Evolutionary conservation across 2,113 vertebrate species (phyloP), one percentile per base, ranked within the genome.

Genomic region (Podiceps cristatus): DNA sequence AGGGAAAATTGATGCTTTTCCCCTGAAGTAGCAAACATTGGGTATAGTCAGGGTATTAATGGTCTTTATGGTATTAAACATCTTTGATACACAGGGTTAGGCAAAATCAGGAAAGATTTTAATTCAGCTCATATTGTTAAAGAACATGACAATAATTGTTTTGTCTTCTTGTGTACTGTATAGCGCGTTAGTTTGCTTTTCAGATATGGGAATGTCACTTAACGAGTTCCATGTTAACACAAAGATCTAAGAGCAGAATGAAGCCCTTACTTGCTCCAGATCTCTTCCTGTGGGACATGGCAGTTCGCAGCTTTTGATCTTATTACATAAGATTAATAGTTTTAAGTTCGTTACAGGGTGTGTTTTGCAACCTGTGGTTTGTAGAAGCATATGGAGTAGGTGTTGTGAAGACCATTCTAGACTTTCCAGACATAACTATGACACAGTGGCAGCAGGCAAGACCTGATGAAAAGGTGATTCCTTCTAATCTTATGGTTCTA

Each of bases 171-270:
- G 40, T 29, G 28, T 95, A 82, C 45, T 68, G 18, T 44, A 82
- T 44, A 82, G 10, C 47, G 45, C 67, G 45, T 29, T 29, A 86
- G 63, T 67, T 96, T 77, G 40, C 72, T 89, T 83, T 84, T 42
- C 50, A 93, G 64, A 66, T 92, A 84, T 53, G 75, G 84, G 88
- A 97, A 96, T 92, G 93, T 92, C 83, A 94, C 88, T 91, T 92
- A 77, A 86, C 82, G 79, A 94, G 91, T 88, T 94, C 71, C 60
- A 50, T n/a, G 59, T 55, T 96, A 92, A 86, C 62, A 17, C 0
- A 5, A 71, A n/a, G 28, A 86, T 52, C 67, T 86, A 77, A 55
- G 11, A 74, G 59, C 28, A 84, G 68, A 76, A 77, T 37, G 44
- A 86, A 86, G 59, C 12, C 84, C 62, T 88, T 58, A 52, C 18